A percentile compares a stretch with the other conserved stretches of the same genome.
Evolutionary conservation across 2,888 invertebrate species (phyloP).

Genomic region (Tipula lateralis): DNA sequence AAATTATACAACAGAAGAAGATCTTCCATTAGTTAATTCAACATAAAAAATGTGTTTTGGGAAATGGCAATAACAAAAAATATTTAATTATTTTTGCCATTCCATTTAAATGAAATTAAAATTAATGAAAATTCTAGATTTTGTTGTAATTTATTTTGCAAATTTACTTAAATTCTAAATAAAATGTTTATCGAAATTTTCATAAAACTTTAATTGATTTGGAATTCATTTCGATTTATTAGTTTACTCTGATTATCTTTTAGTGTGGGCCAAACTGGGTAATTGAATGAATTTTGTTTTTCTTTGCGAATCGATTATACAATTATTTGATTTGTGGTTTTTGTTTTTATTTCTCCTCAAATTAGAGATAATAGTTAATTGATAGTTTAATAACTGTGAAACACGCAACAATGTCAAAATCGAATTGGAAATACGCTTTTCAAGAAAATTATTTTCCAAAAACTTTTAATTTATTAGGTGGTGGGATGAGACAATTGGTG

Average conservation of each 20-base stretch:
- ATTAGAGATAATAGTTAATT: background rate
- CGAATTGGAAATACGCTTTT: background rate
- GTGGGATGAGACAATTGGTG: background rate
- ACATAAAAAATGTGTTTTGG: background rate
- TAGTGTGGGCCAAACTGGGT: background rate
- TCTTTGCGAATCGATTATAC: background rate
- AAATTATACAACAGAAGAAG: background rate
- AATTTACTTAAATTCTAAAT: background rate
- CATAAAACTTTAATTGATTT: background rate
- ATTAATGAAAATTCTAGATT: background rate
- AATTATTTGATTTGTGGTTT: background rate
- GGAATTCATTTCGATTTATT: background rate
- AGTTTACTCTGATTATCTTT: background rate
- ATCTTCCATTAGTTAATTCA: background rate
- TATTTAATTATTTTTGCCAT: background rate
- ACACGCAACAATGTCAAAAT: background rate
- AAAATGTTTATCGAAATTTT: background rate
- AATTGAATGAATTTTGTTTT: background rate
- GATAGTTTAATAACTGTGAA: background rate
- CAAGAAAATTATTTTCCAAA: background rate
- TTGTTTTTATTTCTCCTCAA: background rate
- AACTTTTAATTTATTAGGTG: background rate
- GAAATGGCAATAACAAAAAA: background rate
- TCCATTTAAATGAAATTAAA: background rate
- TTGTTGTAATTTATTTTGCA: background rate